phyloP scores from a whole-genome alignment of 1,140 invertebrate species.

The Galleria mellonella region DNA sequence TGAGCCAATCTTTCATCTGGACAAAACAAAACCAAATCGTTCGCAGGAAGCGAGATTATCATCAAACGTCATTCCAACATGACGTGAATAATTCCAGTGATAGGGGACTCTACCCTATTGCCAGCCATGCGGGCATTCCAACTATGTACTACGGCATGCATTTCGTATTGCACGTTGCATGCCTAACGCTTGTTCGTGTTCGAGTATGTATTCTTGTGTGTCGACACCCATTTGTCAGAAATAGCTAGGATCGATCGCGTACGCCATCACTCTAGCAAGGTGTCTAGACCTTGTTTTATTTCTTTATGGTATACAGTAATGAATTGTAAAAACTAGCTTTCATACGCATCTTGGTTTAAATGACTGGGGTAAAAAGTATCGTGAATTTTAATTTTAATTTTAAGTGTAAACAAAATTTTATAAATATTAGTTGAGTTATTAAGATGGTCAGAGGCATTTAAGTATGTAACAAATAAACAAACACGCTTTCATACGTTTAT shows the following conservation, averaged over 20 bases:
- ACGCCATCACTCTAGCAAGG: constrained; percentile 25
- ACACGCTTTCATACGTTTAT: no score
- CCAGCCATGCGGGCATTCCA: constrained; percentile 45
- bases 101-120: constrained; percentile 31
- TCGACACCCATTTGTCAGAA: constrained; percentile 62
- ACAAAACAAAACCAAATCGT: constrained; percentile 28
- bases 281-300: no score
- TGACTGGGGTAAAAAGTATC: no score
- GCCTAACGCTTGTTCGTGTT: constrained; percentile 25
- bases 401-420: no score
- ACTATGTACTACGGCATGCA: constrained; percentile 49
- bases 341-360: no score
- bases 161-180: constrained; percentile 39
- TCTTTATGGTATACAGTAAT: no score
- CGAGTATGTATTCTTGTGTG: constrained; percentile 25
- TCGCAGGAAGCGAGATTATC: constrained; percentile 54
- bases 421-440: no score
- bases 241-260: constrained; percentile 60
- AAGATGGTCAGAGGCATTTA: no score
- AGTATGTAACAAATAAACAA: no score
- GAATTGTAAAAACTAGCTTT: no score
- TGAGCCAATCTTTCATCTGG: no score
- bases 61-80: constrained; percentile 38
- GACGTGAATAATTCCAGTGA: constrained; percentile 54
- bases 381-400: no score